phyloP scores from a whole-genome alignment of 1,140 invertebrate genomes.

The Drosophila repletoides region DNA sequence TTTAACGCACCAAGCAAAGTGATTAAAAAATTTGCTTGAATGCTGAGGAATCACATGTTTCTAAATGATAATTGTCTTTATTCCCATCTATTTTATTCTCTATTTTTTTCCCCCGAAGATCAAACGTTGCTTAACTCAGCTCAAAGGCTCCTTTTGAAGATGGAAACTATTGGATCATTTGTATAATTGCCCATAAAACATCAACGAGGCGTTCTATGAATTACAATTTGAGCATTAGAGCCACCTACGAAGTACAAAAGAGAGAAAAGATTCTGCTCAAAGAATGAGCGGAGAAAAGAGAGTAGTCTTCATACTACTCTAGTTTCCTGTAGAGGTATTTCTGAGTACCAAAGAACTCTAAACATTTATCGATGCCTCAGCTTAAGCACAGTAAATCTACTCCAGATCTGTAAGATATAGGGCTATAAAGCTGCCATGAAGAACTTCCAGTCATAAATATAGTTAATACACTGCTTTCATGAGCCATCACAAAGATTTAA shows the following conservation, averaged over 20 bases:
- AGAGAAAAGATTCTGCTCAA: background rate
- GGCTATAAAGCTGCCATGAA: too few relatives aligned
- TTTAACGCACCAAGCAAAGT: constrained; percentile 51
- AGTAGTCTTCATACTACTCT: too few relatives aligned
- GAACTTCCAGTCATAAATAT: constrained; percentile 4
- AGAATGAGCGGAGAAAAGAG: background rate
- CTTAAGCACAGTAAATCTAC: background rate
- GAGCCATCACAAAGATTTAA: background rate
- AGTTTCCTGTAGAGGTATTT: too few relatives aligned
- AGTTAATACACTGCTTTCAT: too few relatives aligned
- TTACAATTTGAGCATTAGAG: constrained; percentile 14
- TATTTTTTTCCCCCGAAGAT: constrained; percentile 42
- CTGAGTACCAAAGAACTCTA: background rate
- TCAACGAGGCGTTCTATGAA: constrained; percentile 44
- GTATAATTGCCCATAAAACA: constrained; percentile 53
- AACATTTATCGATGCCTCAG: too few relatives aligned
- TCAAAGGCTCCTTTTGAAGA: constrained; percentile 22
- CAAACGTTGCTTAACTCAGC: constrained; percentile 40
- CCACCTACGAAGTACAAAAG: constrained; percentile 26
- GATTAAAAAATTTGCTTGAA: constrained; percentile 36
- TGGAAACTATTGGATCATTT: constrained; percentile 49
- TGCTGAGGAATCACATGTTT: constrained; percentile 4
- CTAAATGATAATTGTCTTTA: constrained; percentile 24
- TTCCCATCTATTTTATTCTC: background rate
- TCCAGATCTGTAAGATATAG: background rate